Conservation (phyloP, 2,113 vertebrate species). For the Raja brachyura region DNA sequence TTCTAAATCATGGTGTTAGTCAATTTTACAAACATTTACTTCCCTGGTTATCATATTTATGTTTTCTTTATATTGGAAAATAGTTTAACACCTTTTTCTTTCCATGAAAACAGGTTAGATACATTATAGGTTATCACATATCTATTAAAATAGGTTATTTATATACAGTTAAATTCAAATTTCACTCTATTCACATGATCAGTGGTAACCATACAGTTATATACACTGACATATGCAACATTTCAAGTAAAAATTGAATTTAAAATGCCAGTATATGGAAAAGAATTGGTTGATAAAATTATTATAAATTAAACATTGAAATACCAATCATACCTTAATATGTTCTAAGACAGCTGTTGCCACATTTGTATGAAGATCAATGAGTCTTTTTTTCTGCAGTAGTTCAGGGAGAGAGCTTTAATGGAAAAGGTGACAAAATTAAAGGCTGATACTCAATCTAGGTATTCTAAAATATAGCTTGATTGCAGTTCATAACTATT, state of each 20-base stretch:
- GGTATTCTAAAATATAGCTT: not conserved
- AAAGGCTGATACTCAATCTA: not conserved
- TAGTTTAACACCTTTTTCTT: not conserved
- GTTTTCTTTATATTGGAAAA: not conserved
- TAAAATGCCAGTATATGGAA: not conserved
- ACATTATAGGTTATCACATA: not conserved
- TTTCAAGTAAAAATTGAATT: not conserved
- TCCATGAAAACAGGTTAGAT: not conserved
- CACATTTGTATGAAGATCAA: constrained; percentile 96
- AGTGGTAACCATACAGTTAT: not conserved
- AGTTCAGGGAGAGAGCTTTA: constrained; percentile 90
- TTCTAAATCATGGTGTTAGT: not conserved
- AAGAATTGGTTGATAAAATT: not conserved
- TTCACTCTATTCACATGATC: too few species aligned
- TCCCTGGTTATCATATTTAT: not conserved
- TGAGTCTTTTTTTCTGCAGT: constrained; percentile 91
- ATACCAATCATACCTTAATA: constrained; percentile 74
- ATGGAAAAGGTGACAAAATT: constrained; percentile 16
- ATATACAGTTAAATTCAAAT: not conserved
- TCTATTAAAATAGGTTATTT: not conserved
- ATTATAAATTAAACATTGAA: constrained; percentile 43
- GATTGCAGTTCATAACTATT: not conserved
- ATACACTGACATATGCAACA: not conserved
- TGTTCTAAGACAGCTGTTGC: constrained; percentile 93
- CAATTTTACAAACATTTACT: not conserved